A percentile compares a stretch with the other conserved stretches of the same genome.
Evolutionary conservation across 2,113 vertebrate species (phyloP).

Genomic region (Paralichthys olivaceus): DNA sequence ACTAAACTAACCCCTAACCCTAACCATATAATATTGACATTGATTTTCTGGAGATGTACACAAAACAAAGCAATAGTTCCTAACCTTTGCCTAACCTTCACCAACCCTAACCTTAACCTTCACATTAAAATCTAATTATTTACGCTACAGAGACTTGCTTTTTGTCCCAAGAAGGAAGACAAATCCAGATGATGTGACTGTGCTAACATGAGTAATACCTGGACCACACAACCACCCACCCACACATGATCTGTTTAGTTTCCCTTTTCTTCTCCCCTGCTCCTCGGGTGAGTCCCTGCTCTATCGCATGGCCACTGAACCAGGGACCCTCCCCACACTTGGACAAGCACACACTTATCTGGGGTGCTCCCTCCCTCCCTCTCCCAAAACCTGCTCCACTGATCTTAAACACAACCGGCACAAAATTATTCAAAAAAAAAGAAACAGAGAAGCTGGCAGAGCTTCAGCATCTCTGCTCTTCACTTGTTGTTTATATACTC

Average conservation of each 20-base stretch:
- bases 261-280: neutral
- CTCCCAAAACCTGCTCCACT: slow-evolving; percentile 24
- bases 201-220: too few relatives aligned
- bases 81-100: too few relatives aligned
- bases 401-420: slow-evolving; percentile 35
- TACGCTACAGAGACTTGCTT: too few relatives aligned
- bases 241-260: slow-evolving; percentile 33
- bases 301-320: slow-evolving; percentile 36
- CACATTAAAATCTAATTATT: too few relatives aligned
- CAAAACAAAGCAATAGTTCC: too few relatives aligned
- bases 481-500: slow-evolving; percentile 26
- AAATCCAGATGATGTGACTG: too few relatives aligned
- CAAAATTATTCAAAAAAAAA: slow-evolving; percentile 12
- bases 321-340: slow-evolving; percentile 4
- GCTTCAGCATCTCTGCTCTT: slow-evolving; percentile 14
- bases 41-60: too few relatives aligned
- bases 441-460: neutral
- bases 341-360: slow-evolving; percentile 32
- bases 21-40: too few relatives aligned
- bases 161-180: too few relatives aligned
- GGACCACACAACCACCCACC: too few relatives aligned
- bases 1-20: too few relatives aligned
- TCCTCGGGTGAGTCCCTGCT: slow-evolving; percentile 23
- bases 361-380: neutral
- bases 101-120: too few relatives aligned